Conservation (phyloP, 2,888 invertebrate genomes). For the Drosophila austrosaltans region DNA sequence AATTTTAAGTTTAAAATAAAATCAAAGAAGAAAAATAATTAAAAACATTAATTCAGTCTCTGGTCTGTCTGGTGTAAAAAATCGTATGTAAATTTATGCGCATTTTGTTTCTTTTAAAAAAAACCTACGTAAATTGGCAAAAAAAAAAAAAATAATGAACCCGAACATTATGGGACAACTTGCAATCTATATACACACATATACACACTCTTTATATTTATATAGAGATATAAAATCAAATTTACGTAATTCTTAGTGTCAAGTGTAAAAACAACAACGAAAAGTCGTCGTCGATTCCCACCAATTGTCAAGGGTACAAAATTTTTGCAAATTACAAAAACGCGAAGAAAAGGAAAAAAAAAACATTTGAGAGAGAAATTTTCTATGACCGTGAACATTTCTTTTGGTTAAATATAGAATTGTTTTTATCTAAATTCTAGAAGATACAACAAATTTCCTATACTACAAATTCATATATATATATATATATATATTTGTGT, state of each 20-base stretch:
- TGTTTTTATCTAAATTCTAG: conserved; percentile 3
- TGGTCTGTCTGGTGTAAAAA: conserved; percentile 47
- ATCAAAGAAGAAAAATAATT: conserved; percentile 15
- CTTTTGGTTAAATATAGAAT: conserved; percentile 11
- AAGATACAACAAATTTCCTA: conserved; percentile 1
- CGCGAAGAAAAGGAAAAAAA: conserved; percentile 23
- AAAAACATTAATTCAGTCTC: conserved; percentile 39
- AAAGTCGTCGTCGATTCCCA: conserved; percentile 22
- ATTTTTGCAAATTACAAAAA: conserved; percentile 30
- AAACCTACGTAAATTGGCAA: conserved; percentile 15
- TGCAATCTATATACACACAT: not conserved
- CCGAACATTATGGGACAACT: conserved; percentile 1
- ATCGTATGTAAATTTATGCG: conserved; percentile 61
- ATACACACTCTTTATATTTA: too few species aligned
- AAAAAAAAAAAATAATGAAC: not conserved
- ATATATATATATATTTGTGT: not conserved
- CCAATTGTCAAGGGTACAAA: conserved; percentile 28
- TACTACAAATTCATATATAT: not conserved
- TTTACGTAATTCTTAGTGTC: conserved; percentile 13
- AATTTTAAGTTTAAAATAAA: conserved; percentile 15
- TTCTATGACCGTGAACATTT: conserved; percentile 11
- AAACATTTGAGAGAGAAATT: conserved; percentile 12
- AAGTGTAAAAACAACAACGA: conserved; percentile 14
- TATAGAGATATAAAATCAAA: not conserved
- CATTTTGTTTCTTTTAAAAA: conserved; percentile 41